Evolutionary conservation across 2,888 invertebrate species (phyloP), one percentile per base, ranked within the genome.

Genomic region (Sinodicranocentrus sp.): DNA sequence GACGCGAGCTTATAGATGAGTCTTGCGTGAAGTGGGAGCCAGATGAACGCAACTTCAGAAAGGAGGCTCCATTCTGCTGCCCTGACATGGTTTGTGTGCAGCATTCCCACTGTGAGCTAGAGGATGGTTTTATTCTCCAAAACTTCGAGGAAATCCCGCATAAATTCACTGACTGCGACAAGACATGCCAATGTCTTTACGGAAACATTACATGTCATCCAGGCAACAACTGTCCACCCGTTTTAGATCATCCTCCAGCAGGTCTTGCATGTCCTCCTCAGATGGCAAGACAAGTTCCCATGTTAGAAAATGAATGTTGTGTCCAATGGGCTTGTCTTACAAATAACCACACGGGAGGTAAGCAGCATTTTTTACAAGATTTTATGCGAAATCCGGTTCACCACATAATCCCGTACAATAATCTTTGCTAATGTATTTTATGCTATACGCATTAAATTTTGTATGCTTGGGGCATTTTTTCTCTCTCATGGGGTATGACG

Each of bases 1-100:
- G 96, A 0, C 91, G 96, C n/a, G 96, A 97, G 89, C 93, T 96
- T 6, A 91, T 96, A 61, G 95, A 96, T 89, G 95, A 96, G 0
- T 93, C 94, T 84, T 97, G 97, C 89, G 92, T 97, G 8, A 93
- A 94, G 87, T 97, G 97, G 97, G 96, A 96, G 84, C 94, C 95
- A 0, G 94, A 94, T 23, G 96, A 96, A 0, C 93, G 94, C 0
- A 92, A 94, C 89, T 94, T 94, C 86, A 91, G 92, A 0, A 94
- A 95, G 0, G 92, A 92, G 48, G 94, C 95, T 0, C 96, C 96
- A 0, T 93, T 94, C 88, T 97, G 96, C 90, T 97, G 96, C 89
- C 95, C 96, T 0, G 93, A 95, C 87, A 94, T 96, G 84, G 92
- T 93, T 43, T 97, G 96, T 88, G 92, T 94, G 82, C 94, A 94